Evolutionary conservation across 2,888 invertebrate species (phyloP), one percentile per base, ranked within the genome.

Genomic region (Cryptus armator): DNA sequence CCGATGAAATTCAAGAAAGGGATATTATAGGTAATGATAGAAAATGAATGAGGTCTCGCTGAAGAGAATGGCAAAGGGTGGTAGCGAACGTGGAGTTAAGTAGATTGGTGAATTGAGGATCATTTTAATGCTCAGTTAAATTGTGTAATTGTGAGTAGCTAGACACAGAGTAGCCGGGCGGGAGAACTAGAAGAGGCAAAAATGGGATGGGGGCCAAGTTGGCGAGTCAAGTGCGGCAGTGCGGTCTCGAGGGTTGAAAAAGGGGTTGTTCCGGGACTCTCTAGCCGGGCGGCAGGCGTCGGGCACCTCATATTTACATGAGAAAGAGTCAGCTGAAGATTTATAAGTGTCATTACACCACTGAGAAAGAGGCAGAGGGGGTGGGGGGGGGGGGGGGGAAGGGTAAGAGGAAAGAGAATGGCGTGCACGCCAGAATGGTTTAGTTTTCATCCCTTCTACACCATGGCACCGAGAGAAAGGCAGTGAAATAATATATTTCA

Each of bases 71-170:
- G 24, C 24, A 19, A 19, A 12, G 56, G 56, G 12, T 56, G 19
- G 56, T 24, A 74, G 71, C 74, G 85, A 89, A 87, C 81, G 83
- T 79, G 37, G 37, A 89, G 87, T 91, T 90, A 89, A 90, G 90
- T 91, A 90, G 90, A 91, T 91, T 86, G 86, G 87, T 88, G 88
- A 90, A 91, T 90, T 91, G 89, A 89, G 89, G 88, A 91, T 91
- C 87, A 91, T 90, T 91, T 91, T 91, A 89, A 91, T 91, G 90
- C 89, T 89, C 89, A 88, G 89, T 90, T 91, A 90, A 92, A 92
- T 91, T 91, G 88, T 88, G 88, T 91, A 91, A 92, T 91, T 91
- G 90, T 89, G 88, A 91, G 88, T 88, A 85, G 86, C 76, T 86
- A 84, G 86, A 85, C 79, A 82, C 79, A 82, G 59, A 43, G 78